Evolutionary conservation across 2,113 vertebrate genomes (phyloP).

Genomic region (Phyllostomus discolor): DNA sequence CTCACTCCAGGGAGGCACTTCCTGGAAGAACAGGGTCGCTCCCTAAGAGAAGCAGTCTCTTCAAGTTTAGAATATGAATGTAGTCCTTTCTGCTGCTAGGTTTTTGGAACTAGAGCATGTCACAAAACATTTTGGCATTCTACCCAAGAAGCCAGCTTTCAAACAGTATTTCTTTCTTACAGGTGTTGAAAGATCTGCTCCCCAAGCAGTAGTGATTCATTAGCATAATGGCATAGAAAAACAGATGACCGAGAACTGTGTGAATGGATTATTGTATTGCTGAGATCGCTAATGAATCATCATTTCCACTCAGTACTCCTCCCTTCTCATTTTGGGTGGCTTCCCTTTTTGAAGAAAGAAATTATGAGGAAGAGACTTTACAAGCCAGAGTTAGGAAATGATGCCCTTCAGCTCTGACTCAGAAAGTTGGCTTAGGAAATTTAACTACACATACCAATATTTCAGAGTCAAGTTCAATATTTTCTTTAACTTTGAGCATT

Average conservation of each 20-base stretch:
- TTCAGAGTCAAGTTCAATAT: slow-evolving; percentile 5
- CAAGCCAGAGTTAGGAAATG: slow-evolving; percentile 32
- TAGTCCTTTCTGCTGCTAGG: slow-evolving; percentile 65
- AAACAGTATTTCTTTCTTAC: slow-evolving; percentile 71
- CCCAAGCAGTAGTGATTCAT: slow-evolving; percentile 76
- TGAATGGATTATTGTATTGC: slow-evolving; percentile 75
- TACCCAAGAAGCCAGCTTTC: slow-evolving; percentile 49
- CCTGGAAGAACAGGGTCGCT: slow-evolving; percentile 13
- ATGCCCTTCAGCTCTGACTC: background rate
- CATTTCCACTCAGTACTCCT: slow-evolving; percentile 47
- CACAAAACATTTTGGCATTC: slow-evolving; percentile 61
- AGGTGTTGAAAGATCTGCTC: slow-evolving; percentile 66
- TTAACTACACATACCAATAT: background rate
- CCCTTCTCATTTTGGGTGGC: slow-evolving; percentile 48
- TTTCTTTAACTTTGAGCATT: slow-evolving; percentile 3
- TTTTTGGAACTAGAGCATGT: slow-evolving; percentile 62
- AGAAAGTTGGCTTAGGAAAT: slow-evolving; percentile 2
- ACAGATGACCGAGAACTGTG: slow-evolving; percentile 70
- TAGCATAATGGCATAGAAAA: slow-evolving; percentile 70
- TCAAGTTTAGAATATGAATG: slow-evolving; percentile 65
- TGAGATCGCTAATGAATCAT: slow-evolving; percentile 64
- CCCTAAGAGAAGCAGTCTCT: slow-evolving; percentile 35
- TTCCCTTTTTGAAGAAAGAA: slow-evolving; percentile 48
- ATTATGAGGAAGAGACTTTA: slow-evolving; percentile 11
- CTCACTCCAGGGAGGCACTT: background rate